phyloP scores from a whole-genome alignment of 2,888 invertebrate genomes.

The Orchesella flavescens region DNA sequence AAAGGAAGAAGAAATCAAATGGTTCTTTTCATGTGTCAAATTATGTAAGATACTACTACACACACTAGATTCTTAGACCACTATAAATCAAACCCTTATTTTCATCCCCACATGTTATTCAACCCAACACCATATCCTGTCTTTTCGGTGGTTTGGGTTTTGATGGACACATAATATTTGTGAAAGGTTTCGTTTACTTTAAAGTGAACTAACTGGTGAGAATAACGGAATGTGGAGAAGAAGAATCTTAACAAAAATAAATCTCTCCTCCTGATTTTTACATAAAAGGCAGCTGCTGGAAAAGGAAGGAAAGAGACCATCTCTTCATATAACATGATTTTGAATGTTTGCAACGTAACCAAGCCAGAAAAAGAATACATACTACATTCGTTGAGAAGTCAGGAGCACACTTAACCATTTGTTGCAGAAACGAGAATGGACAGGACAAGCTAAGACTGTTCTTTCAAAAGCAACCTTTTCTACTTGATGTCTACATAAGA shows the following conservation, averaged over 20 bases:
- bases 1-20: conserved; percentile 36
- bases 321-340: too few species aligned
- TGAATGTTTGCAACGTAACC: too few species aligned
- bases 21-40: conserved; percentile 59
- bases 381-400: too few species aligned
- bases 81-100: conserved; percentile 54
- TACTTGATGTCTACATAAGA: neutral
- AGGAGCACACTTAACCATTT: neutral
- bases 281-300: neutral
- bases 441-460: conserved; percentile 10
- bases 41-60: conserved; percentile 29
- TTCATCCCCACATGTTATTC: conserved; percentile 10
- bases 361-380: too few species aligned
- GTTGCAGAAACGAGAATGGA: conserved; percentile 12
- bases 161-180: too few species aligned
- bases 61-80: conserved; percentile 32
- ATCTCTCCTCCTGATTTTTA: conserved; percentile 5
- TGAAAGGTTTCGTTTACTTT: too few species aligned
- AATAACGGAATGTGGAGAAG: neutral
- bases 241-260: neutral
- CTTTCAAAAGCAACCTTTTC: too few species aligned
- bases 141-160: conserved; percentile 13
- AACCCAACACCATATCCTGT: conserved; percentile 38
- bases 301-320: neutral
- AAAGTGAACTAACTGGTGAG: too few species aligned